phyloP scores from a whole-genome alignment of 2,888 invertebrate species.

The Gastrophysa polygoni region DNA sequence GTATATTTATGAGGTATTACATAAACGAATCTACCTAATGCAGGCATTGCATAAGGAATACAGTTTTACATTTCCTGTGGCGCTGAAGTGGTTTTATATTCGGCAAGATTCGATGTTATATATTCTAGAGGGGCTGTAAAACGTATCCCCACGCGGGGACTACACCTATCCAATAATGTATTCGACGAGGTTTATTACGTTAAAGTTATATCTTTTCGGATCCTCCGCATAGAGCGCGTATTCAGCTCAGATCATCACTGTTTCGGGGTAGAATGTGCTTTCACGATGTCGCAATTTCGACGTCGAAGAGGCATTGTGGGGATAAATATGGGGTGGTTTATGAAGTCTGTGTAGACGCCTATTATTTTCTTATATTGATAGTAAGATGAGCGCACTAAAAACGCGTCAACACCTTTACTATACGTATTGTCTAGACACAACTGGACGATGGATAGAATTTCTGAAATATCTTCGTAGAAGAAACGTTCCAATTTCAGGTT shows the following conservation, averaged over 20 bases:
- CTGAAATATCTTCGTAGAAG: too few species aligned
- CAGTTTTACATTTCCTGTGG: conserved; percentile 39
- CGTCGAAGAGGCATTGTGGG: not conserved
- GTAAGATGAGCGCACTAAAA: too few species aligned
- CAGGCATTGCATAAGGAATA: conserved; percentile 43
- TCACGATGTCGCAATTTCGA: conserved; percentile 3
- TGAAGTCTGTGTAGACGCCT: too few species aligned
- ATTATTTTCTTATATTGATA: too few species aligned
- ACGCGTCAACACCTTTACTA: too few species aligned
- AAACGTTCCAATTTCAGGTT: too few species aligned
- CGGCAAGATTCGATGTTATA: conserved; percentile 25
- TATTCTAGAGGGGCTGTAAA: conserved; percentile 23
- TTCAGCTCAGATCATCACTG: conserved; percentile 8
- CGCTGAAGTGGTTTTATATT: conserved; percentile 26
- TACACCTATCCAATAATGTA: conserved; percentile 16
- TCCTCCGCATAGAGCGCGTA: not conserved
- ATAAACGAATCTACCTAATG: conserved; percentile 28
- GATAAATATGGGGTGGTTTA: not conserved
- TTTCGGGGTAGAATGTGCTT: not conserved
- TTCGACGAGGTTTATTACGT: conserved; percentile 16
- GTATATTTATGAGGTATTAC: too few species aligned
- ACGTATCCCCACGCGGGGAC: conserved; percentile 6
- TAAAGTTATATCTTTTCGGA: conserved; percentile 12
- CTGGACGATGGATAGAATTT: too few species aligned
- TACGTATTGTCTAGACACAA: too few species aligned